Percentiles rank a stretch among this genome's conserved stretches.
Conservation (phyloP, 2,888 invertebrate species). For the Drosophila birchii region DNA sequence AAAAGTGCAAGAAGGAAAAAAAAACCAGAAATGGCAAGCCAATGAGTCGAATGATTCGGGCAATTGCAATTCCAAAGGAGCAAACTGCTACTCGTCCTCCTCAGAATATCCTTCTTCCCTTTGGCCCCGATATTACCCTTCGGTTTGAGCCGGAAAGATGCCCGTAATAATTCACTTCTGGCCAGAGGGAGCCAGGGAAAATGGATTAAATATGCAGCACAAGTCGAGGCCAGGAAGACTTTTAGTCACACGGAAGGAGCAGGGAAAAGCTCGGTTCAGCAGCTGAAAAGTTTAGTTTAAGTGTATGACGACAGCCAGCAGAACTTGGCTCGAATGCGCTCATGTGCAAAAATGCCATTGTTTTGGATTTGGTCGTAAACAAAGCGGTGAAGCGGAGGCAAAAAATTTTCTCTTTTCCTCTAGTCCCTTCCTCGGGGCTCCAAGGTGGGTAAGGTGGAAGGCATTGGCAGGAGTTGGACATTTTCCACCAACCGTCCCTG, state of each 20-base stretch:
- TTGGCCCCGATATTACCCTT: constrained; percentile 13
- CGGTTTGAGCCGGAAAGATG: constrained; percentile 48
- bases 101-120: neutral
- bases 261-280: constrained; percentile 4
- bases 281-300: constrained; percentile 52
- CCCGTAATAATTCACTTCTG: constrained; percentile 66
- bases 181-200: constrained; percentile 31
- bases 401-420: constrained; percentile 29
- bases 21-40: constrained; percentile 48
- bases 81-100: neutral
- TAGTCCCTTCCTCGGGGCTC: constrained; percentile 42
- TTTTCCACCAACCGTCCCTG: constrained; percentile 6
- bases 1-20: constrained; percentile 11
- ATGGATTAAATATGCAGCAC: constrained; percentile 72
- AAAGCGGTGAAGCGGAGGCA: constrained; percentile 56
- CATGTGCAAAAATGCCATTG: constrained; percentile 76
- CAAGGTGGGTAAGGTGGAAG: constrained; percentile 63
- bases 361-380: constrained; percentile 73
- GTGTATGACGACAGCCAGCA: constrained; percentile 45
- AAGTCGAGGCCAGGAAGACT: constrained; percentile 42
- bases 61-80: constrained; percentile 64
- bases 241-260: constrained; percentile 38
- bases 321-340: constrained; percentile 61
- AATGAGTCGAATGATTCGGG: constrained; percentile 74
- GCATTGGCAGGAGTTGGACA: constrained; percentile 17